Conservation (phyloP, 2,113 vertebrate genomes). For the Nycticebus coucang region DNA sequence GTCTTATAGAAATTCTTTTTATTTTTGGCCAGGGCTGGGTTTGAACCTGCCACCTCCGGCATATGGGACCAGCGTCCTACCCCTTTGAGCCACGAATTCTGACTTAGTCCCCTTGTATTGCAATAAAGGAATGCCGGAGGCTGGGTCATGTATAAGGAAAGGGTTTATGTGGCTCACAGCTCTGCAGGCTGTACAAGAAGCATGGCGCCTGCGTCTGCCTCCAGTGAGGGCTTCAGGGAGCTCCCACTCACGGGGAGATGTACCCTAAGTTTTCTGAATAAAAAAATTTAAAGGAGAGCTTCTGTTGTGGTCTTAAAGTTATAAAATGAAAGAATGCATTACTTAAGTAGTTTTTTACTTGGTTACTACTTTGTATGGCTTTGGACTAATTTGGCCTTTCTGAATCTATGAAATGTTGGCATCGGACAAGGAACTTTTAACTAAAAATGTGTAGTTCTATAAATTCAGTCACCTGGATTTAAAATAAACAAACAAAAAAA, state of each 20-base stretch:
- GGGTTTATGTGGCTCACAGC: too few relatives aligned
- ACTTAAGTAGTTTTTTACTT: not conserved
- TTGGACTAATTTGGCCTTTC: not conserved
- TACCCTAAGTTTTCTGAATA: not conserved
- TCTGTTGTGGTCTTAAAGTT: constrained; percentile 7
- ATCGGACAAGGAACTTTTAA: not conserved
- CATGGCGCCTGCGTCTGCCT: too few relatives aligned
- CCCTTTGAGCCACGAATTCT: too few relatives aligned
- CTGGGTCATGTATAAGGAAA: too few relatives aligned
- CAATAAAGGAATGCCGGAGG: too few relatives aligned
- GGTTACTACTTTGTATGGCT: not conserved
- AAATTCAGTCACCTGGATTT: not conserved
- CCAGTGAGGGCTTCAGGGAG: too few relatives aligned
- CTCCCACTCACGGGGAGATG: not conserved
- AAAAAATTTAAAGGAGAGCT: not conserved
- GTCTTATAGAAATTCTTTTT: not conserved
- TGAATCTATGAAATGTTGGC: not conserved
- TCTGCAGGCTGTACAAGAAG: too few relatives aligned
- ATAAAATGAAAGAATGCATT: constrained; percentile 38
- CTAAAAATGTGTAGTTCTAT: not conserved
- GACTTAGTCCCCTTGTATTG: too few relatives aligned
- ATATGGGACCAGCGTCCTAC: too few relatives aligned
- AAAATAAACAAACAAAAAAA: not conserved
- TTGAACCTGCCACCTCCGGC: too few relatives aligned
- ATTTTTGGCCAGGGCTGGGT: too few relatives aligned